These are phyloP conservation scores for Cassiopea xamachana DNA, from an alignment of 30 jellyfish, hydroid and myxozoan genomes.

Conservation along the genomic window DNA sequence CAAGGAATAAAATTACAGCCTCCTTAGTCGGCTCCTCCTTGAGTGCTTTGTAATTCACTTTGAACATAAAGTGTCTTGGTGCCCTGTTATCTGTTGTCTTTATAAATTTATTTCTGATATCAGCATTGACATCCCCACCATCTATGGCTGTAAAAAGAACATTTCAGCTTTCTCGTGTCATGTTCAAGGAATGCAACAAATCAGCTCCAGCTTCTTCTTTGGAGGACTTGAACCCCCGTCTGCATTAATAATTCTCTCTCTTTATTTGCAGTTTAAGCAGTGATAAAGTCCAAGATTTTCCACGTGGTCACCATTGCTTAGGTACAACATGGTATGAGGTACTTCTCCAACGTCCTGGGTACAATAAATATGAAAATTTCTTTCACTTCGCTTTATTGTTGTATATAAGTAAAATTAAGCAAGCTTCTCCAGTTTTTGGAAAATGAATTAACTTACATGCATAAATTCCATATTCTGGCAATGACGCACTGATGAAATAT, in stretches of 20 bases:
- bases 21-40: slow-evolving; percentile 35
- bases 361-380: no score
- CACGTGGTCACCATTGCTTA: slow-evolving; percentile 85
- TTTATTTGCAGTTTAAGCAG: slow-evolving; percentile 59
- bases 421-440: no score
- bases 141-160: slow-evolving; percentile 75
- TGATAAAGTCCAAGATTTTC: slow-evolving; percentile 83
- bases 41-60: slow-evolving; percentile 43
- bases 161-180: slow-evolving; percentile 75
- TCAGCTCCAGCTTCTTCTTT: slow-evolving; percentile 29
- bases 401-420: no score
- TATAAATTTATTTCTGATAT: slow-evolving; percentile 64
- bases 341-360: slow-evolving; percentile 64
- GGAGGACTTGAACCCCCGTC: slow-evolving; percentile 72
- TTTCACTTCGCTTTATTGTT: no score
- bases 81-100: slow-evolving; percentile 38
- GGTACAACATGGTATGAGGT: slow-evolving; percentile 81
- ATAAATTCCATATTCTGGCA: no score
- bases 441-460: no score
- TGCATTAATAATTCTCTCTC: slow-evolving; percentile 43
- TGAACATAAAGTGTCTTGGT: slow-evolving; percentile 56
- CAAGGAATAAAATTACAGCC: slow-evolving; percentile 46
- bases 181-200: slow-evolving; percentile 57
- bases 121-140: slow-evolving; percentile 76
- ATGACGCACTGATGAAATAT: no score